Percentiles rank a stretch among this genome's conserved stretches.
These are phyloP conservation scores for Pyralis farinalis DNA, from an alignment of 2,888 invertebrate species.

Conservation along the genomic window DNA sequence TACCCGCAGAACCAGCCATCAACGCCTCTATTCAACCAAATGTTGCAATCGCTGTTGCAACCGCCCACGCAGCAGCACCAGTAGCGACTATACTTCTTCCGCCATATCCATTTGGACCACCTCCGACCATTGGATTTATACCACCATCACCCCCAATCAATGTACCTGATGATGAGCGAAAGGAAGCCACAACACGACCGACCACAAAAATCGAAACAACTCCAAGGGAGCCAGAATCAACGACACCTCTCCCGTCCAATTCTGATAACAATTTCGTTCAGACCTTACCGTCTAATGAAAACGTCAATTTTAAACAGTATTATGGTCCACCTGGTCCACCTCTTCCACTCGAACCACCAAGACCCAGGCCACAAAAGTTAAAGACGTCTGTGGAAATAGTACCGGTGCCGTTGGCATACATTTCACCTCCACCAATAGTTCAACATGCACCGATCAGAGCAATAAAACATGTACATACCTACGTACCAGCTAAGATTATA, in stretches of 20 bases:
- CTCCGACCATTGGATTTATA: slow-evolving; percentile 51
- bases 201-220: slow-evolving; percentile 47
- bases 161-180: slow-evolving; percentile 39
- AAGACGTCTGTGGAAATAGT: slow-evolving; percentile 66
- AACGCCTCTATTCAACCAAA: slow-evolving; percentile 49
- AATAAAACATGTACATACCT: slow-evolving; percentile 54
- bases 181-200: slow-evolving; percentile 47
- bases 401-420: slow-evolving; percentile 63
- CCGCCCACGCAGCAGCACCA: slow-evolving; percentile 67
- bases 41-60: slow-evolving; percentile 65
- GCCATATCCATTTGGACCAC: slow-evolving; percentile 66
- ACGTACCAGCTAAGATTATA: slow-evolving; percentile 56
- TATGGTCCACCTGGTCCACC: slow-evolving; percentile 36
- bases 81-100: slow-evolving; percentile 67
- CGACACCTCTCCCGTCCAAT: slow-evolving; percentile 52
- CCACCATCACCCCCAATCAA: slow-evolving; percentile 42
- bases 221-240: slow-evolving; percentile 40
- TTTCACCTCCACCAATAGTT: slow-evolving; percentile 53
- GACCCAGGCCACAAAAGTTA: slow-evolving; percentile 47
- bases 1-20: slow-evolving; percentile 27
- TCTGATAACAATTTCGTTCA: slow-evolving; percentile 59
- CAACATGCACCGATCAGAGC: slow-evolving; percentile 32
- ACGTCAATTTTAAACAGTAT: slow-evolving; percentile 51
- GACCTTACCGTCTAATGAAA: slow-evolving; percentile 55
- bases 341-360: slow-evolving; percentile 23